Evolutionary conservation across 2,113 vertebrate genomes (phyloP), one percentile per base, ranked within the genome.

Genomic region (Psilopogon haemacephalus): DNA sequence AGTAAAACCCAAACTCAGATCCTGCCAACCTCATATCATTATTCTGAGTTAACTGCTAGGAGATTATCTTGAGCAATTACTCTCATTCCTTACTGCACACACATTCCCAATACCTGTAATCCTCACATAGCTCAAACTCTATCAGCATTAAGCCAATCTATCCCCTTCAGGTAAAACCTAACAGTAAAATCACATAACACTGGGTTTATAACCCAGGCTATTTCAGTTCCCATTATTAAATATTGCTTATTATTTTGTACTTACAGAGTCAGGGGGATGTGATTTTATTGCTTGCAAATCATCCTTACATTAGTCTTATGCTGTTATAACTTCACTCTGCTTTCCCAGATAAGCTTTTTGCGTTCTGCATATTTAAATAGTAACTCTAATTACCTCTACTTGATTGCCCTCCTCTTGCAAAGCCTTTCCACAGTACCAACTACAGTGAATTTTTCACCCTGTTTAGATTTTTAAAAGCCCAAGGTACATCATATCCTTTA

Each of bases 351-450:
- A 86, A 86, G 90, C 84, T 75, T 95, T 95, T 67, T 87, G 82
- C 64, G 90, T 92, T 80, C 69, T 96, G 92, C 89, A 95, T 97
- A 95, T 95, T 97, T 95, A 96, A 97, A 94, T 8, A 88, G 85
- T 55, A 89, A 92, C 83, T 96, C 78, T 96, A 96, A 96, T 92
- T 96, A 93, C 86, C 76, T 58, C 17, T 68, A 33, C 90, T 92
- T 97, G 88, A 97, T 94, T 92, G 91, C 88, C 76, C 90, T 93
- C 46, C 74, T 94, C 81, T 94, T 81, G 78, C 62, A 94, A 96
- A 96, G 93, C 79, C 76, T 82, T 96, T 95, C 79, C 69, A 88
- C 44, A 32, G n/a, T 65, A 93, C 96, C 89, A 96, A 89, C 81
- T 70, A 72, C 58, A 90, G 48, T 38, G 64, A 75, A 85, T 89